Evolutionary conservation across 2,113 vertebrate genomes (phyloP), one percentile per base, ranked within the genome.

Genomic region (Trogon melanurus): DNA sequence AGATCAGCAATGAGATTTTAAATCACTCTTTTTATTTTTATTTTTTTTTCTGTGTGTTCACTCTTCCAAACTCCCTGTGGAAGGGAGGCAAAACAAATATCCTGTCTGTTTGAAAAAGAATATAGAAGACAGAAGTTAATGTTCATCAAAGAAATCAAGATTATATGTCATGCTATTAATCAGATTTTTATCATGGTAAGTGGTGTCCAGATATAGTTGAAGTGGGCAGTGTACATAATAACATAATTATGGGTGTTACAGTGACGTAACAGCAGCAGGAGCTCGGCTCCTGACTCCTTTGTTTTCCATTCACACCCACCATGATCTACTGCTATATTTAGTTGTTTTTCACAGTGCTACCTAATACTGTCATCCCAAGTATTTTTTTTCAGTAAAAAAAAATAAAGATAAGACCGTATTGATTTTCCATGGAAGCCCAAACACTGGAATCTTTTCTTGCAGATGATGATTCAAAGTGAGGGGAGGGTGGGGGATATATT

Each of bases 251-350:
- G 97, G 97, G 96, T 95, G 91, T 96, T 96, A 88, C 51, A 96
- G 97, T 98, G 97, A 98, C 91, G 97, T 97, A 96, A 96, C 90
- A 96, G 93, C 91, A 97, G 95, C 95, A 88, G 96, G 96, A 95
- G 97, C 95, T 97, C 95, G 48, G 91, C 96, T 95, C 95, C 97
- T 97, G 91, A 93, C 97, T 97, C 97, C 96, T 98, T 96, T 97
- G 96, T 97, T 98, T 98, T 98, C 97, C 97, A 97, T 97, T 97
- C 97, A 98, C 96, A 97, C 97, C 98, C 97, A 97, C 96, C 89
- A 95, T 96, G 96, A 97, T 96, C 96, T 95, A 84, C 56, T 58
- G 91, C 98, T 98, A 98, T 98, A 97, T 98, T 98, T 98, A 98
- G 98, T 95, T 98, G 97, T 97, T 98, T 98, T 98, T 97, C 94